Percentiles rank a stretch among this genome's conserved stretches.
These are phyloP conservation scores for Crematogaster levior DNA, from an alignment of 2,888 invertebrate species.

Conservation along the genomic window DNA sequence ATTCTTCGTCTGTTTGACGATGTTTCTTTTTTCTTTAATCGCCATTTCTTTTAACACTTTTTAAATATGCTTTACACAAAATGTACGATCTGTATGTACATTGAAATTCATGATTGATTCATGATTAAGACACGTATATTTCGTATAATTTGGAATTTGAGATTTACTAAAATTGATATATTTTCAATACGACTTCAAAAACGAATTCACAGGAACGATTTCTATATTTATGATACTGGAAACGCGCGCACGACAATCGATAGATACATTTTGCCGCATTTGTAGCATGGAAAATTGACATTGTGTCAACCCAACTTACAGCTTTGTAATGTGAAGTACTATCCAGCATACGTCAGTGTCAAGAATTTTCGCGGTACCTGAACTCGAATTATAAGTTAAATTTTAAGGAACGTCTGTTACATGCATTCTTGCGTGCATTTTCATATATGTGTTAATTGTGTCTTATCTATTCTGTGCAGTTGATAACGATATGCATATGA, in stretches of 20 bases:
- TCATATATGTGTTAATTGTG: neutral
- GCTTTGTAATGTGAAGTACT: neutral
- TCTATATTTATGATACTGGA: neutral
- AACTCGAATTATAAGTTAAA: slow-evolving; percentile 49
- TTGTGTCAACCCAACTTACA: neutral
- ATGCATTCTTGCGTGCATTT: neutral
- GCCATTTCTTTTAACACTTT: no score
- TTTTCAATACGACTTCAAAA: neutral
- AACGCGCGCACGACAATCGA: slow-evolving; percentile 5
- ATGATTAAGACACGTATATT: neutral
- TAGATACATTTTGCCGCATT: neutral
- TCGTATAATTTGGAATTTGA: neutral
- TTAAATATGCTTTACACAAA: neutral
- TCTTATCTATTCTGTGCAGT: slow-evolving; percentile 10
- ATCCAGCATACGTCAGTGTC: slow-evolving; percentile 1
- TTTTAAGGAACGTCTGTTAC: slow-evolving; percentile 13
- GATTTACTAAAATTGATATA: neutral
- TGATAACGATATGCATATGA: neutral
- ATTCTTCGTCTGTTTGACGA: slow-evolving; percentile 33
- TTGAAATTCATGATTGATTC: neutral
- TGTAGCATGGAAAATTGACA: slow-evolving; percentile 10
- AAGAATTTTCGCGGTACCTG: slow-evolving; percentile 38
- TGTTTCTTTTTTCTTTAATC: slow-evolving; percentile 18
- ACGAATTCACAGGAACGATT: neutral
- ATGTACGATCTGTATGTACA: neutral